phyloP scores from a whole-genome alignment of 2,888 invertebrate species.

The Crocallis elinguaria region DNA sequence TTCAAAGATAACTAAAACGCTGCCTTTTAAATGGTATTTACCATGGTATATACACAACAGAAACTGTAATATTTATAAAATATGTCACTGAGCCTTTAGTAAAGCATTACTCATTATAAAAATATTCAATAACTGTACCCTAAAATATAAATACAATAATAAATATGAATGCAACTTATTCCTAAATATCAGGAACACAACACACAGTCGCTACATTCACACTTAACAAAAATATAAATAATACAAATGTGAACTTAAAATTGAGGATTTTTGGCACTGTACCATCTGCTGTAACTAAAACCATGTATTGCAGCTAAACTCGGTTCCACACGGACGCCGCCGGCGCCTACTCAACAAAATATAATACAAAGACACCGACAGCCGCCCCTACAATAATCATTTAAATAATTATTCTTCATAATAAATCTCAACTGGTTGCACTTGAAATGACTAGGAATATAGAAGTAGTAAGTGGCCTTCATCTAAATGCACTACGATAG shows the following conservation, averaged over 20 bases:
- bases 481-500: slow-evolving; percentile 72
- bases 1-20: slow-evolving; percentile 73
- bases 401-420: slow-evolving; percentile 72
- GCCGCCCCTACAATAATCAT: slow-evolving; percentile 51
- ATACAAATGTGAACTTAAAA: slow-evolving; percentile 77
- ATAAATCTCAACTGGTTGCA: slow-evolving; percentile 84
- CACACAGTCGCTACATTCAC: slow-evolving; percentile 84
- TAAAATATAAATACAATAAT: slow-evolving; percentile 81
- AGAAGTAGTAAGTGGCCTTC: slow-evolving; percentile 79
- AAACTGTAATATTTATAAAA: slow-evolving; percentile 58
- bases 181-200: slow-evolving; percentile 85
- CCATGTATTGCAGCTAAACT: slow-evolving; percentile 63
- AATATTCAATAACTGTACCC: slow-evolving; percentile 72
- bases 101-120: slow-evolving; percentile 70
- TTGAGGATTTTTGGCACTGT: slow-evolving; percentile 84
- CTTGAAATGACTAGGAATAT: slow-evolving; percentile 84
- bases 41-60: too few relatives aligned
- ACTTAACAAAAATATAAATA: slow-evolving; percentile 72
- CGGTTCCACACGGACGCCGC: slow-evolving; percentile 38
- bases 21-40: slow-evolving; percentile 65
- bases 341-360: slow-evolving; percentile 63
- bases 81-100: slow-evolving; percentile 80
- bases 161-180: slow-evolving; percentile 84
- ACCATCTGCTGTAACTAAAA: slow-evolving; percentile 69
- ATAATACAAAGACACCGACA: slow-evolving; percentile 72